phyloP scores from a whole-genome alignment of 2,888 invertebrate species.

The Epinotia brunnichana region DNA sequence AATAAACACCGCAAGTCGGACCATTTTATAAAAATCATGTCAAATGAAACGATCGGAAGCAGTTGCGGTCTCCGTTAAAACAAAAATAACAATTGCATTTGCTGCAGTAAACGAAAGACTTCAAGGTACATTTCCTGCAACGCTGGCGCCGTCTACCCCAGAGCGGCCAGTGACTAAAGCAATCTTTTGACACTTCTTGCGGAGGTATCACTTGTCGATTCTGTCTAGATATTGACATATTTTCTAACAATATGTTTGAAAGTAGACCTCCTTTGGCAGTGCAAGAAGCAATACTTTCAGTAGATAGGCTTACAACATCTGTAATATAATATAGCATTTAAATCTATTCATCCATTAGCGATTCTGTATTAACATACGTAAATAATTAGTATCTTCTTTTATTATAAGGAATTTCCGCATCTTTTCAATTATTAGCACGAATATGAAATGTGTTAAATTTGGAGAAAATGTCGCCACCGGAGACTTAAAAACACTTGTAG shows the following conservation, averaged over 20 bases:
- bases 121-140: background rate
- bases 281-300: background rate
- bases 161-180: background rate
- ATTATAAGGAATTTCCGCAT: no score
- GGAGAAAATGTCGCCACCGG: no score
- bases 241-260: background rate
- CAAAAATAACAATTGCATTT: slow-evolving; percentile 5
- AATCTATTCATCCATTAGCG: background rate
- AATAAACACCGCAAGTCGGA: background rate
- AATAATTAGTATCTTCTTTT: no score
- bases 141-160: background rate
- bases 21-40: background rate
- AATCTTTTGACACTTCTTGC: background rate
- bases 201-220: background rate
- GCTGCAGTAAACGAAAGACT: background rate
- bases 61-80: background rate
- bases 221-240: background rate
- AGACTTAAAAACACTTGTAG: no score
- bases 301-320: slow-evolving; percentile 10
- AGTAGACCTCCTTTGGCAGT: background rate
- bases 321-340: slow-evolving; percentile 10
- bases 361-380: no score
- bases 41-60: slow-evolving; percentile 1
- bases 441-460: no score
- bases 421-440: no score